phyloP scores from a whole-genome alignment of 2,888 invertebrate genomes.

The Hypomecis atomaria region DNA sequence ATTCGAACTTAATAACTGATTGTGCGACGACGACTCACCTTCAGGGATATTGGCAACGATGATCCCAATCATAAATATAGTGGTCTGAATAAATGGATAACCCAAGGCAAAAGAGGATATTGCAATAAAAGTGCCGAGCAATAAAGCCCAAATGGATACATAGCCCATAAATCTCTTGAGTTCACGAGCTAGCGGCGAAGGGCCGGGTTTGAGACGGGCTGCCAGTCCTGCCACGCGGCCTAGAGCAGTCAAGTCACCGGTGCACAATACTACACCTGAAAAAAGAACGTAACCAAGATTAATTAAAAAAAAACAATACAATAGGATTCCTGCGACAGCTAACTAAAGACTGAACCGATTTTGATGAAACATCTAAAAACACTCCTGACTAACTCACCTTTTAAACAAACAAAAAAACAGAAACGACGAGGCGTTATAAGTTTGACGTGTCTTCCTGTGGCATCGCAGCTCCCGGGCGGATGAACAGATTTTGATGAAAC shows the following conservation, averaged over 20 bases:
- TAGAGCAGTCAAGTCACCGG: slow-evolving; percentile 92
- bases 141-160: slow-evolving; percentile 96
- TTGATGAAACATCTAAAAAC: no score
- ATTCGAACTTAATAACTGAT: no score
- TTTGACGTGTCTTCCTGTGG: no score
- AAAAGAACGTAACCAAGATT: slow-evolving; percentile 13
- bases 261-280: slow-evolving; percentile 91
- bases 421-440: no score
- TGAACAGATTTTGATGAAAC: no score
- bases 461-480: no score
- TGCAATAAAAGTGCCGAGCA: slow-evolving; percentile 97
- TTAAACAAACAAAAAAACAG: no score
- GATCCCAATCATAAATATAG: slow-evolving; percentile 97
- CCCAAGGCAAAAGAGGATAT: slow-evolving; percentile 96
- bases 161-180: slow-evolving; percentile 98
- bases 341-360: no score
- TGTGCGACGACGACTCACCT: slow-evolving; percentile 70
- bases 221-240: slow-evolving; percentile 97
- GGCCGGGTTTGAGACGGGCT: slow-evolving; percentile 95
- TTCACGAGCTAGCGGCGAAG: slow-evolving; percentile 98
- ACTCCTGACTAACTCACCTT: no score
- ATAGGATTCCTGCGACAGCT: no score
- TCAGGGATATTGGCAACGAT: slow-evolving; percentile 99
- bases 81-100: slow-evolving; percentile 99
- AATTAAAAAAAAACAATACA: no score